Evolutionary conservation across 1,140 invertebrate genomes (phyloP), one percentile per base, ranked within the genome.

Genomic region (Sitophilus oryzae): DNA sequence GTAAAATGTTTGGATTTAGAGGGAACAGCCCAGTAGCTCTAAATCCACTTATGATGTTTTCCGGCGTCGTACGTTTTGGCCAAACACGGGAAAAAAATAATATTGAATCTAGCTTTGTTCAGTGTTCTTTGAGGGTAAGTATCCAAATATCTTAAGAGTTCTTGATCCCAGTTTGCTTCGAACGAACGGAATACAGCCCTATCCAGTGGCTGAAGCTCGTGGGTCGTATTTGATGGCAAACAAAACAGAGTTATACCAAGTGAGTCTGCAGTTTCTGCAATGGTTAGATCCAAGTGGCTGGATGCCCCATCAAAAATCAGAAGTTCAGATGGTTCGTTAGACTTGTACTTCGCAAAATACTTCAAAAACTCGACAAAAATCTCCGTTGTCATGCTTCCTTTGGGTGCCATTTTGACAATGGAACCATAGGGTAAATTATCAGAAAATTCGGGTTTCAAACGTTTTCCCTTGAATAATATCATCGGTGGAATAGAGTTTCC

Each of bases 171-270:
- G 48, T 67, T 54, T 38, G 56, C 48, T 58, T 72, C 65, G 44
- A 65, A 72, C 1, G 65, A 63, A 48, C 53, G 45, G 54, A 62
- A 66, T 4, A 70, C 64, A 15, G 61, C 35, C 60, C 69, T 72
- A 55, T 71, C 65, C n/a, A 73, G 52, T 15, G 38, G 55, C 50
- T 73, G 70, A 4, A 73, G 54, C 61, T 73, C 69, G 57, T 74
- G 71, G 3, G 70, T 74, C 0, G 69, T 73, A 54, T 74, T 73
- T 22, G 57, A 61, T 9, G 67, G 66, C 23, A 74, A 52, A 59
- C 58, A 71, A 10, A 15, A 40, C 6, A 40, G 37, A 5, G 9
- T 30, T 66, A 71, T 38, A 73, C 2, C 16, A 54, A 35, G 54
- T 57, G 42, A 71, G 23, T 70, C 65, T 58, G 71, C 71, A 40